phyloP scores from a whole-genome alignment of 2,888 invertebrate genomes.

The Phyto melanocephala region DNA sequence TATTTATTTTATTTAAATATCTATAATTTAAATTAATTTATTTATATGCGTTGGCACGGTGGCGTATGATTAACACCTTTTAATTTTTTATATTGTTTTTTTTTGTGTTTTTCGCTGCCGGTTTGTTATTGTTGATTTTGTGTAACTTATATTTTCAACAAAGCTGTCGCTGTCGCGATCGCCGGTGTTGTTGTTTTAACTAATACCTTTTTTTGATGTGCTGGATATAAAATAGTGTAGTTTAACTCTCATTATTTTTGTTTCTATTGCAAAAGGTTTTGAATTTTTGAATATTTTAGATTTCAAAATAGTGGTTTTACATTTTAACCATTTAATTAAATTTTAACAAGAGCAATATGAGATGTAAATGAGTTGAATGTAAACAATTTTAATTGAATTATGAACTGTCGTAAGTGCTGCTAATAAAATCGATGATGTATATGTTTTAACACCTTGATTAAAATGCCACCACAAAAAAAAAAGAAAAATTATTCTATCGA shows the following conservation, averaged over 20 bases:
- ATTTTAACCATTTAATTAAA: too few relatives aligned
- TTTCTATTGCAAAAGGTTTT: not conserved
- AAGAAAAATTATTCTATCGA: not conserved
- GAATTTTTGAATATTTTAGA: not conserved
- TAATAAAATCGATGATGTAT: slow-evolving; percentile 77
- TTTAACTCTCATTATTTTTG: not conserved
- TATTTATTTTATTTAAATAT: slow-evolving; percentile 55
- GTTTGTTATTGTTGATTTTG: slow-evolving; percentile 23
- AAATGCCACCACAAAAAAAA: slow-evolving; percentile 41
- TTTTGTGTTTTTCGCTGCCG: not conserved
- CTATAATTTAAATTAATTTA: slow-evolving; percentile 65
- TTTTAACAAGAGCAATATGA: too few relatives aligned
- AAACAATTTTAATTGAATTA: slow-evolving; percentile 65
- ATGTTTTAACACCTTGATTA: slow-evolving; percentile 69
- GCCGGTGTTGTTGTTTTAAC: slow-evolving; percentile 17
- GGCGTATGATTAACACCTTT: slow-evolving; percentile 67
- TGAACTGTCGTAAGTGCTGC: slow-evolving; percentile 63
- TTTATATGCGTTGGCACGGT: slow-evolving; percentile 60
- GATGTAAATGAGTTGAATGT: slow-evolving; percentile 34
- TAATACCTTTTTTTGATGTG: too few relatives aligned
- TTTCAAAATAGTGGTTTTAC: slow-evolving; percentile 2
- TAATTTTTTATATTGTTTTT: slow-evolving; percentile 20
- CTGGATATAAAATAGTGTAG: not conserved
- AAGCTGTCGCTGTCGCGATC: slow-evolving; percentile 5
- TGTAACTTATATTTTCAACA: slow-evolving; percentile 41